Percentiles rank a stretch among this genome's conserved stretches.
These are phyloP conservation scores for Bombus sibiricus DNA, from an alignment of 1,140 invertebrate genomes.

Conservation along the genomic window DNA sequence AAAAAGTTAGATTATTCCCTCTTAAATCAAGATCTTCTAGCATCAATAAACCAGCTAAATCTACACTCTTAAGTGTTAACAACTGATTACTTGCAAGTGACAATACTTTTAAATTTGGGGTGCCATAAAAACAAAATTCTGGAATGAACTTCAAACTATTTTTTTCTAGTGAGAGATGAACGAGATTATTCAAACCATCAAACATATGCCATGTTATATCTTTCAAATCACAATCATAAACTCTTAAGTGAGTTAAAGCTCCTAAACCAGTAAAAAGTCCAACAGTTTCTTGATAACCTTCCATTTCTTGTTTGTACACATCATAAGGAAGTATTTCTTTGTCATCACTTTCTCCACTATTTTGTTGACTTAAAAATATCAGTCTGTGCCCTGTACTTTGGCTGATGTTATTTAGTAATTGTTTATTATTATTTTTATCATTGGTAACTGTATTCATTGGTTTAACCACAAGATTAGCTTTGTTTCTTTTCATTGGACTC, in stretches of 20 bases:
- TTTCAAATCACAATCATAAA: slow-evolving; percentile 84
- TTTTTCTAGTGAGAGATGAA: slow-evolving; percentile 85
- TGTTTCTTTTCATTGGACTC: slow-evolving; percentile 67
- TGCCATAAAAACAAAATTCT: slow-evolving; percentile 87
- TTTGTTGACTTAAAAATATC: slow-evolving; percentile 78
- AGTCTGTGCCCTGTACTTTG: slow-evolving; percentile 74
- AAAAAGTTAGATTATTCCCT: slow-evolving; percentile 86
- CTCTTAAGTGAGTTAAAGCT: slow-evolving; percentile 84
- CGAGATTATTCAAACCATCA: slow-evolving; percentile 84
- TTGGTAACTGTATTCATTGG: slow-evolving; percentile 71
- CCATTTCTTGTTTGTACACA: slow-evolving; percentile 83
- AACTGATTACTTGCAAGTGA: slow-evolving; percentile 86
- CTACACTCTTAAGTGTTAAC: slow-evolving; percentile 85
- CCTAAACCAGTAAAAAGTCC: slow-evolving; percentile 84
- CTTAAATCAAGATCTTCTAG: slow-evolving; percentile 86
- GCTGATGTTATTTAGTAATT: slow-evolving; percentile 41
- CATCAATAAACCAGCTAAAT: slow-evolving; percentile 86
- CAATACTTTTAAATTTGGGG: slow-evolving; percentile 84
- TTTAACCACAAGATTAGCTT: slow-evolving; percentile 76
- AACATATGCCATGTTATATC: slow-evolving; percentile 88
- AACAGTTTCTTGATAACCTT: slow-evolving; percentile 78
- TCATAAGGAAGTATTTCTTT: slow-evolving; percentile 86
- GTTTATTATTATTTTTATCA: slow-evolving; percentile 19
- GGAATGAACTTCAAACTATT: slow-evolving; percentile 86
- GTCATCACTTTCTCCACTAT: slow-evolving; percentile 74